Percentiles rank a stretch among this genome's conserved stretches.
Evolutionary conservation across 2,888 invertebrate genomes (phyloP).

Genomic region (Melanophora roralis): DNA sequence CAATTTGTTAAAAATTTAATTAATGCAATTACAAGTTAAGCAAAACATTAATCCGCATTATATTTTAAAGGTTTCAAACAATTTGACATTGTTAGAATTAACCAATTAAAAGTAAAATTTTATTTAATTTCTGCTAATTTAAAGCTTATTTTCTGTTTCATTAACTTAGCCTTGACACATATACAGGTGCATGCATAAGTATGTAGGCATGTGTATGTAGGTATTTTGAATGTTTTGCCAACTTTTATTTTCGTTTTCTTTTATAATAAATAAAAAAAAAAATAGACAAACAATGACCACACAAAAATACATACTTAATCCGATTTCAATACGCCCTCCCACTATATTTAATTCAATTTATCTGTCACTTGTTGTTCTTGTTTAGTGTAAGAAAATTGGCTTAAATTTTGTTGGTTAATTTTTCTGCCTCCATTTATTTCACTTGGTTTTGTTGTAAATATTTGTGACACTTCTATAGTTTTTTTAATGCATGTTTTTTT

Average conservation of each 20-base stretch:
- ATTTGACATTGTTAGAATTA: slow-evolving; percentile 39
- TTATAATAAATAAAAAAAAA: not conserved
- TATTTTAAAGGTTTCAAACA: slow-evolving; percentile 3
- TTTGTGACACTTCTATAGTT: not conserved
- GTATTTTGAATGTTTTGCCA: slow-evolving; percentile 31
- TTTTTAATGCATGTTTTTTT: too few species aligned
- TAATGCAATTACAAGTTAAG: not conserved
- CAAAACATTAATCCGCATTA: not conserved
- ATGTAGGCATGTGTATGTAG: too few species aligned
- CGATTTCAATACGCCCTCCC: slow-evolving; percentile 29
- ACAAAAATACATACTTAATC: slow-evolving; percentile 22
- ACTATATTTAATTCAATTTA: slow-evolving; percentile 34
- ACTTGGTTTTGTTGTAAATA: not conserved
- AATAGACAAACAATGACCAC: not conserved
- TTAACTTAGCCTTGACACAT: slow-evolving; percentile 58
- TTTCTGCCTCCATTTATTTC: slow-evolving; percentile 10
- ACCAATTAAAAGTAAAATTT: slow-evolving; percentile 13
- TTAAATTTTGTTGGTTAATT: not conserved
- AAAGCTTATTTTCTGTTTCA: slow-evolving; percentile 45
- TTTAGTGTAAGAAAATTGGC: not conserved
- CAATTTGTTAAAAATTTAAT: not conserved
- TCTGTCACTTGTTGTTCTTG: slow-evolving; percentile 31
- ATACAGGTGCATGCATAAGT: slow-evolving; percentile 57
- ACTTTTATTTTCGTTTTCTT: slow-evolving; percentile 50
- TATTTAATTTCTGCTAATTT: not conserved